These are phyloP conservation scores for Montipora efflorescens DNA, from an alignment of 64 coral and sea anemone genomes.

Conservation along the genomic window DNA sequence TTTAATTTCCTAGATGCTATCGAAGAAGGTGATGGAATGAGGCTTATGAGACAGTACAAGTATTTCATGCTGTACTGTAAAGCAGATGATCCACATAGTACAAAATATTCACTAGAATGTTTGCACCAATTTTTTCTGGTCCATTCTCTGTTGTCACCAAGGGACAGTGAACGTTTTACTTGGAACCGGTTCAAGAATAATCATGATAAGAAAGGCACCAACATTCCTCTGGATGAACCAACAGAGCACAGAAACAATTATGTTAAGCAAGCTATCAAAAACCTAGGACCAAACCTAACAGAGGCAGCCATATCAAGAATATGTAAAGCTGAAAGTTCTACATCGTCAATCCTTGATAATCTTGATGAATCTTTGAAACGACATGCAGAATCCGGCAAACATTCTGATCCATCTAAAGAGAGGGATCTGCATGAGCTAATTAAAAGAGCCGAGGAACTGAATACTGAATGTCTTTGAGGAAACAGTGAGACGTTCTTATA, in stretches of 20 bases:
- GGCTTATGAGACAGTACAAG: slow-evolving; percentile 75
- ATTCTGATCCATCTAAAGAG: slow-evolving; percentile 22
- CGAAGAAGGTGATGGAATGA: slow-evolving; percentile 75
- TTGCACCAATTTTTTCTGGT: slow-evolving; percentile 46
- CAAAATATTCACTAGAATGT: slow-evolving; percentile 44
- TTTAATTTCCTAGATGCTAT: slow-evolving; percentile 52
- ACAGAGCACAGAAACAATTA: slow-evolving; percentile 74
- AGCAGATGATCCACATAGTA: slow-evolving; percentile 69
- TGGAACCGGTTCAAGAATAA: slow-evolving; percentile 56
- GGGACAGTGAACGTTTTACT: slow-evolving; percentile 47
- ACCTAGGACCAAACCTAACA: slow-evolving; percentile 67
- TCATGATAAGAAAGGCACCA: slow-evolving; percentile 30
- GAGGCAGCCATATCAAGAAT: slow-evolving; percentile 58
- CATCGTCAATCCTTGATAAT: slow-evolving; percentile 53
- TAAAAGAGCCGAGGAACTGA: slow-evolving; percentile 29
- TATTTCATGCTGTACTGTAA: slow-evolving; percentile 80
- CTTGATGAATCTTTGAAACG: slow-evolving; percentile 43
- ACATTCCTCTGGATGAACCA: slow-evolving; percentile 71
- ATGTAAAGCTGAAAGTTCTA: slow-evolving; percentile 44
- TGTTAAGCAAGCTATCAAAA: slow-evolving; percentile 61
- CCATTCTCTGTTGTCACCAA: slow-evolving; percentile 14
- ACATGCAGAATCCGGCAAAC: slow-evolving; percentile 55
- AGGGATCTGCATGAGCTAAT: slow-evolving; percentile 57
- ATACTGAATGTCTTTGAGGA: slow-evolving; percentile 30
- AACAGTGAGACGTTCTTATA: slow-evolving; percentile 35